Percentiles rank a stretch among this genome's conserved stretches.
phyloP scores from a whole-genome alignment of 2,113 vertebrate genomes.

The Lepisosteus oculatus region DNA sequence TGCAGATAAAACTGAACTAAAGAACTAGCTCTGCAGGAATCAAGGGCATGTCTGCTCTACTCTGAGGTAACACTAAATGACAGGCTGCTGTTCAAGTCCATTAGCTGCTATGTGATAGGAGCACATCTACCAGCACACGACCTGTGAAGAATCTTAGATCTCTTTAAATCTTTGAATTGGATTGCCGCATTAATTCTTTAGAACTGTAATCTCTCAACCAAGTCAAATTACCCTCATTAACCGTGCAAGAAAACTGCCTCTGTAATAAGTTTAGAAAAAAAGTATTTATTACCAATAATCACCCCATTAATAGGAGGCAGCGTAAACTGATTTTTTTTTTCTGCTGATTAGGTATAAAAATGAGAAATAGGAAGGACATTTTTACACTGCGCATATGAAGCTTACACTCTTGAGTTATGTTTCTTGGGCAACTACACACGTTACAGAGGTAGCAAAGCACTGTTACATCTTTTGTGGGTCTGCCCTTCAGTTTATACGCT shows the following conservation, averaged over 20 bases:
- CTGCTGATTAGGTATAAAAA: slow-evolving; percentile 77
- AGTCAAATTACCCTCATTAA: slow-evolving; percentile 99
- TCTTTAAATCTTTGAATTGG: slow-evolving; percentile 96
- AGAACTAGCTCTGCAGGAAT: slow-evolving; percentile 87
- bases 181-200: slow-evolving; percentile 99
- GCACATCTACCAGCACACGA: slow-evolving; percentile 92
- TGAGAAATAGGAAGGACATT: slow-evolving; percentile 60
- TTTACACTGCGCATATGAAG: neutral
- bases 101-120: slow-evolving; percentile 97
- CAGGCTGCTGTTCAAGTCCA: slow-evolving; percentile 99
- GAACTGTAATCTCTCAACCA: slow-evolving; percentile 98
- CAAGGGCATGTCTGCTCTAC: slow-evolving; percentile 94
- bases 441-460: no score
- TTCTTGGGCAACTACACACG: no score
- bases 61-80: slow-evolving; percentile 79
- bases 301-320: slow-evolving; percentile 71
- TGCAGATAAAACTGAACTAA: slow-evolving; percentile 60
- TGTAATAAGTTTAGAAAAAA: slow-evolving; percentile 89
- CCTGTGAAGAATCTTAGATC: slow-evolving; percentile 99
- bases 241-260: slow-evolving; percentile 94
- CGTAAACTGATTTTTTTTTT: slow-evolving; percentile 67
- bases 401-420: no score
- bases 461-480: no score
- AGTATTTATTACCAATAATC: slow-evolving; percentile 99
- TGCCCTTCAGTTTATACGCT: neutral